These are phyloP conservation scores for Heliopora coerulea DNA, from an alignment of 92 coral and sea anemone species.

Conservation along the genomic window DNA sequence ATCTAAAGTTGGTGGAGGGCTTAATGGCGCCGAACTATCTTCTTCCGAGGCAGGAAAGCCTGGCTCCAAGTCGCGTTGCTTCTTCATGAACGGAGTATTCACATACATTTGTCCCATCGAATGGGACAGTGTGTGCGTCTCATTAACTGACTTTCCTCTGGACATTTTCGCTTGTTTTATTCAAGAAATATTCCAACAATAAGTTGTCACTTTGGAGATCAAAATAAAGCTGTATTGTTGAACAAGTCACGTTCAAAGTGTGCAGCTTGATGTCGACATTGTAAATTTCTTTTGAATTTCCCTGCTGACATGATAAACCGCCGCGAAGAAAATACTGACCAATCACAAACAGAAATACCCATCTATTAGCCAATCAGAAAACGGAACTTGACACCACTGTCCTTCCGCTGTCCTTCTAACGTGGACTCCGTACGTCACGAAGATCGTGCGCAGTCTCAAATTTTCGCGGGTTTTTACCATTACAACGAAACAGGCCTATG, in stretches of 20 bases:
- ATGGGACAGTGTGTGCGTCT: slow-evolving; percentile 5
- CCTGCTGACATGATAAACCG: slow-evolving; percentile 23
- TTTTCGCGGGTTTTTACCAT: neutral
- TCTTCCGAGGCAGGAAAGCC: neutral
- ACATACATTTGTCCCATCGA: slow-evolving; percentile 22
- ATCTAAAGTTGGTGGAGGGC: slow-evolving; percentile 36
- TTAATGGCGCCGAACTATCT: slow-evolving; percentile 7
- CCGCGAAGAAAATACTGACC: slow-evolving; percentile 20
- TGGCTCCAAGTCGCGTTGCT: neutral
- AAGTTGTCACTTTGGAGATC: neutral
- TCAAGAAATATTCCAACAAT: too few species aligned
- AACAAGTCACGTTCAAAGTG: neutral
- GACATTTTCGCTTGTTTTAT: neutral
- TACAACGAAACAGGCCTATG: too few species aligned
- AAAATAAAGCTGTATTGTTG: neutral
- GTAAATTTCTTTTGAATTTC: slow-evolving; percentile 21
- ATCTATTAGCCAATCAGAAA: slow-evolving; percentile 14
- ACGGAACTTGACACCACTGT: neutral
- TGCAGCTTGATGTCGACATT: slow-evolving; percentile 9
- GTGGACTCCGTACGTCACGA: neutral
- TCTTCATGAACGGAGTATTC: slow-evolving; percentile 18
- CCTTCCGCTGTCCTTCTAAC: neutral
- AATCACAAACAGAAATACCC: slow-evolving; percentile 3
- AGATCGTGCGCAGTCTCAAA: neutral
- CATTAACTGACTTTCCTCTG: neutral